Evolutionary conservation across 2,797 vertebrate species (phyloP).

Genomic region (Pelochelys cantorii): DNA sequence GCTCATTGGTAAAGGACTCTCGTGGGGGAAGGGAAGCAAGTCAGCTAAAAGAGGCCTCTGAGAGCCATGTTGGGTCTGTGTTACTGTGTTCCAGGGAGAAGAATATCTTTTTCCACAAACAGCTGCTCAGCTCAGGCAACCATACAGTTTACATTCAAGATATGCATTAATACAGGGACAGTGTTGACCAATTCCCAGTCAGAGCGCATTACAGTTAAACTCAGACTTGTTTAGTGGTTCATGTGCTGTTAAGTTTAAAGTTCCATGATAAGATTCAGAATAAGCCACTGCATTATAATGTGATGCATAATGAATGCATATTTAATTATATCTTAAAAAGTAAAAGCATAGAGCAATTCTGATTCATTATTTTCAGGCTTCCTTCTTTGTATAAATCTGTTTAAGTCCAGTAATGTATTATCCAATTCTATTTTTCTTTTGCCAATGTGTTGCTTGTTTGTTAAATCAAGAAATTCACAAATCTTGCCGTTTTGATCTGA

Average conservation of each 20-base stretch:
- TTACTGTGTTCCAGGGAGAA: conserved; percentile 52
- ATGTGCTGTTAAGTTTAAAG: conserved; percentile 46
- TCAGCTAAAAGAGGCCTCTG: conserved; percentile 66
- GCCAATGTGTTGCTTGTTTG: background rate
- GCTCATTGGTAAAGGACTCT: conserved; percentile 60
- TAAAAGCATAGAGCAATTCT: conserved; percentile 20
- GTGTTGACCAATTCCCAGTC: conserved; percentile 61
- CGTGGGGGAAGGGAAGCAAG: conserved; percentile 65
- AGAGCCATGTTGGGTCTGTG: conserved; percentile 64
- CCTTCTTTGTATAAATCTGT: background rate
- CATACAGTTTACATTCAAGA: conserved; percentile 28
- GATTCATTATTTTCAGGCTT: background rate
- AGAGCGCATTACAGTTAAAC: conserved; percentile 56
- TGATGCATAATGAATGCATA: background rate
- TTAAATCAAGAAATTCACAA: background rate
- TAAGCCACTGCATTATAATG: background rate
- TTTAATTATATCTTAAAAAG: background rate
- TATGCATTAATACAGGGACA: conserved; percentile 35
- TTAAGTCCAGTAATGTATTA: background rate
- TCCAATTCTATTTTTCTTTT: rapidly evolving
- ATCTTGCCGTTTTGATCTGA: background rate
- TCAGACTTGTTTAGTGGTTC: conserved; percentile 66
- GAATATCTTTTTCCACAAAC: conserved; percentile 62
- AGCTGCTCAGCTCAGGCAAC: conserved; percentile 67
- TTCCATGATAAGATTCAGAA: background rate